Conservation (phyloP, 2,797 vertebrate genomes). For the Gambelia wislizenii region DNA sequence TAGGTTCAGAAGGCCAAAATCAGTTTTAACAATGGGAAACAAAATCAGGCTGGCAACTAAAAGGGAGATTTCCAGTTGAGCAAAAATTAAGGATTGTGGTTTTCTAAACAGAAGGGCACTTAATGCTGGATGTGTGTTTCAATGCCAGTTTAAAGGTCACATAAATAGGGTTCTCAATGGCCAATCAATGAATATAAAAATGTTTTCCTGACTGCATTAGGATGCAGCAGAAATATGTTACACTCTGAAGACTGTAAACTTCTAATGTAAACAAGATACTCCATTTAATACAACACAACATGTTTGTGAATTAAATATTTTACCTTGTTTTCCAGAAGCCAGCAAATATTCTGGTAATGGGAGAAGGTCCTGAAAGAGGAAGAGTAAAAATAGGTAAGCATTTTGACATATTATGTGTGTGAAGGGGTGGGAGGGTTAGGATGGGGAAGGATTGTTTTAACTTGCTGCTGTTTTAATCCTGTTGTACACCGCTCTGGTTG, state of each 20-base stretch:
- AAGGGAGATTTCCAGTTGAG: not conserved
- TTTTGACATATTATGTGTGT: slow-evolving; percentile 55
- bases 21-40: not conserved
- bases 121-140: not conserved
- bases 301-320: slow-evolving; percentile 66
- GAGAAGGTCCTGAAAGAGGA: slow-evolving; percentile 95
- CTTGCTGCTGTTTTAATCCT: too few relatives aligned
- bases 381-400: slow-evolving; percentile 96
- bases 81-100: not conserved
- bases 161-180: not conserved
- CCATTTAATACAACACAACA: not conserved
- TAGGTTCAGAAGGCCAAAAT: not conserved
- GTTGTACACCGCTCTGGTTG: too few relatives aligned
- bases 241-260: not conserved
- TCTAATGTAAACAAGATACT: not conserved
- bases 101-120: not conserved
- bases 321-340: slow-evolving; percentile 90
- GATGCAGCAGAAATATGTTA: not conserved
- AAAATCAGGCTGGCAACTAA: not conserved
- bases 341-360: slow-evolving; percentile 99
- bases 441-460: too few relatives aligned
- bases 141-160: not conserved
- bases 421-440: too few relatives aligned
- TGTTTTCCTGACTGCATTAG: not conserved
- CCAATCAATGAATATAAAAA: not conserved